phyloP scores from a whole-genome alignment of 2,888 invertebrate genomes.

The Lochmaea capreae region DNA sequence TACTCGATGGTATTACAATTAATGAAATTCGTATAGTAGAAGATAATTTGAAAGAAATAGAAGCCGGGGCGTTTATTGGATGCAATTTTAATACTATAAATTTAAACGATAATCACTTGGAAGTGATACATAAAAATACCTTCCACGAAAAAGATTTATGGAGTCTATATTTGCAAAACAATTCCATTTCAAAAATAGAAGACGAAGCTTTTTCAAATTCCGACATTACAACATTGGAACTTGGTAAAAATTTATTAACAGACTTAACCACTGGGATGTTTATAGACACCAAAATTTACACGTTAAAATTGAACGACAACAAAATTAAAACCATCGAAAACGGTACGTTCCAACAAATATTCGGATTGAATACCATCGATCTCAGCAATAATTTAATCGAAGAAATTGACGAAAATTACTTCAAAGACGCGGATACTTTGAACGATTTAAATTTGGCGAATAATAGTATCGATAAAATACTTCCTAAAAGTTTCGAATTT shows the following conservation, averaged over 20 bases:
- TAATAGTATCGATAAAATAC: background rate
- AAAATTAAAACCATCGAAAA: constrained; percentile 1
- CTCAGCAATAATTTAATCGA: constrained; percentile 2
- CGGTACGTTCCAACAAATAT: background rate
- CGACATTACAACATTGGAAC: background rate
- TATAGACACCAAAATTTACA: background rate
- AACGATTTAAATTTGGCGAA: background rate
- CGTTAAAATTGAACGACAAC: background rate
- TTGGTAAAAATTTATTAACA: background rate
- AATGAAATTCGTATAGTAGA: background rate
- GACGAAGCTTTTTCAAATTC: background rate
- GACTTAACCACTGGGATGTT: background rate
- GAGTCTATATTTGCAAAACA: background rate
- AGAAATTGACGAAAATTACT: background rate
- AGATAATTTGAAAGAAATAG: background rate
- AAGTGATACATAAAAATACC: background rate
- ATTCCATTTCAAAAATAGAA: background rate
- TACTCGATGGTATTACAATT: background rate
- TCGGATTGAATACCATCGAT: background rate
- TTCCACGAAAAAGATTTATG: background rate
- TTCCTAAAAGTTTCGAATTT: background rate
- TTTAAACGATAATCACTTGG: background rate
- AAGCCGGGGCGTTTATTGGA: background rate
- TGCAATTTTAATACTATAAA: background rate
- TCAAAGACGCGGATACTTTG: background rate